These are phyloP conservation scores for Saccopteryx leptura DNA, from an alignment of 2,113 vertebrate genomes.

Conservation along the genomic window DNA sequence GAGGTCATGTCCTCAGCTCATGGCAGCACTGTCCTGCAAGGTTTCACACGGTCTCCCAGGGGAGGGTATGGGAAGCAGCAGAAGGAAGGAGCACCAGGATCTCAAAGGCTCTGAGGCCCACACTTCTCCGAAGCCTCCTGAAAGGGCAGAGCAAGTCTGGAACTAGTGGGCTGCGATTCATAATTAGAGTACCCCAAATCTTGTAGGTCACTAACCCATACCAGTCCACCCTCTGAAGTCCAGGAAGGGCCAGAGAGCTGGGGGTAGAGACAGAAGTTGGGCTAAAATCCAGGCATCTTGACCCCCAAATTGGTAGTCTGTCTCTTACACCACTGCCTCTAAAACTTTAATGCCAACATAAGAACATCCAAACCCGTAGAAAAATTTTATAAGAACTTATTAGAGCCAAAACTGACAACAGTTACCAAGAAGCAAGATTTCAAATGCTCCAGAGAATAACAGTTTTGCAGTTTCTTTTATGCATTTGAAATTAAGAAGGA, in stretches of 20 bases:
- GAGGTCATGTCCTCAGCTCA: neutral
- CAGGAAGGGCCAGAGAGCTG: neutral
- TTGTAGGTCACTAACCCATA: neutral
- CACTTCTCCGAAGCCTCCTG: neutral
- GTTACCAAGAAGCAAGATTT: neutral
- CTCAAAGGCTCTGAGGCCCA: neutral
- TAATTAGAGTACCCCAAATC: neutral
- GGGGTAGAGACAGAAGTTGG: neutral
- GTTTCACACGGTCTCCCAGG: neutral
- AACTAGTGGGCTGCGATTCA: neutral
- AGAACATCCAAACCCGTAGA: neutral
- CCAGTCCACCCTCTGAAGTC: neutral
- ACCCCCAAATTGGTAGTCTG: neutral
- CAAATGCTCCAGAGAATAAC: neutral
- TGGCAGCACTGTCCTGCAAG: neutral
- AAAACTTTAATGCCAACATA: neutral
- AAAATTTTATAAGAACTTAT: neutral
- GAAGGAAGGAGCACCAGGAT: neutral
- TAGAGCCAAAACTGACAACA: neutral
- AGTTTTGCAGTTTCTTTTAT: neutral
- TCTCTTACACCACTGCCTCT: neutral
- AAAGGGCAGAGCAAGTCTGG: neutral
- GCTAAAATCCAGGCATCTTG: neutral
- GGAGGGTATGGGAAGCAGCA: neutral
- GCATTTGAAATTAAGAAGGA: neutral